phyloP scores from a whole-genome alignment of 2,797 vertebrate genomes.

The Liparis tanakae region DNA sequence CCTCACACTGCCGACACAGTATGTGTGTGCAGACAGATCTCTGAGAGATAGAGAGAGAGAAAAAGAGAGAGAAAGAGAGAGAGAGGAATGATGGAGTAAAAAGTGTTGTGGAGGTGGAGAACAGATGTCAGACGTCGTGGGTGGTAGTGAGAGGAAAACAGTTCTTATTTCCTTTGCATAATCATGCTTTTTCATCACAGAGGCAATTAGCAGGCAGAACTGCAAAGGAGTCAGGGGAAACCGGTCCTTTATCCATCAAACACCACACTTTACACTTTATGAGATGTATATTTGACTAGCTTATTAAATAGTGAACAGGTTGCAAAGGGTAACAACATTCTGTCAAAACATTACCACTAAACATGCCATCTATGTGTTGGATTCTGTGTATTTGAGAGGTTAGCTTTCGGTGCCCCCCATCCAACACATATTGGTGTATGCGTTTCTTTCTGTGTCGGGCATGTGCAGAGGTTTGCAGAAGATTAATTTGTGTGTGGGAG shows the following conservation, averaged over 20 bases:
- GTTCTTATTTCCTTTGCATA: conserved; percentile 50
- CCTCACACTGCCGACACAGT: conserved; percentile 50
- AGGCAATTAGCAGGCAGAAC: conserved; percentile 13
- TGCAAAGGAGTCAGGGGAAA: conserved; percentile 5
- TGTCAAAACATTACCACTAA: background rate
- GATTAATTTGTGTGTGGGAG: conserved; percentile 75
- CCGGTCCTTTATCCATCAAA: conserved; percentile 27
- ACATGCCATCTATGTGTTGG: background rate
- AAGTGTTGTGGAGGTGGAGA: conserved; percentile 54
- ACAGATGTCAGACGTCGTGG: conserved; percentile 69
- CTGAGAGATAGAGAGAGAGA: conserved; percentile 47
- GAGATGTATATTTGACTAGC: conserved; percentile 1
- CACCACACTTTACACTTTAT: conserved; percentile 15
- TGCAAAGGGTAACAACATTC: background rate
- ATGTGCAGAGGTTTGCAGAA: conserved; percentile 65
- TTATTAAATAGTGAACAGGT: background rate
- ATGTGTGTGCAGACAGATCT: conserved; percentile 62
- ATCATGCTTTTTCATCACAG: conserved; percentile 54
- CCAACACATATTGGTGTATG: conserved; percentile 43
- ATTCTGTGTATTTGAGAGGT: conserved; percentile 7
- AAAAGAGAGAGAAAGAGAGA: conserved; percentile 18
- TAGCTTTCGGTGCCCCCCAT: conserved; percentile 39
- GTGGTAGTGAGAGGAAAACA: conserved; percentile 60
- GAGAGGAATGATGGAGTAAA: conserved; percentile 49
- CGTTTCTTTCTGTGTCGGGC: conserved; percentile 37